A percentile compares a stretch with the other conserved stretches of the same genome.
Conservation (phyloP, 1,140 invertebrate species). For the Polyergus mexicanus region DNA sequence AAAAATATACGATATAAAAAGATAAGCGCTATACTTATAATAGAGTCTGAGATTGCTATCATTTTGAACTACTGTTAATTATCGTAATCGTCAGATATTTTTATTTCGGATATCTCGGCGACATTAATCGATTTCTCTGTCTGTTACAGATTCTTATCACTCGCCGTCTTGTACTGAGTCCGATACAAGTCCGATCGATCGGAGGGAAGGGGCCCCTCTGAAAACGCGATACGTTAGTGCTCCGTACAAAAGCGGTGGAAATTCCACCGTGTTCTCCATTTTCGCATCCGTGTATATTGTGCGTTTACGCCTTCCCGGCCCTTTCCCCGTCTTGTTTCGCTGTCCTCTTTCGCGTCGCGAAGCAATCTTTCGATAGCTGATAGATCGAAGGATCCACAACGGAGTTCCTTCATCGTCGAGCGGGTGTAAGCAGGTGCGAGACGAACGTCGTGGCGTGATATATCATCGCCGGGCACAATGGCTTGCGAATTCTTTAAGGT, state of each 20-base stretch:
- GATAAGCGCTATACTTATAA: neutral
- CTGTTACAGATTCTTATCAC: conserved; percentile 63
- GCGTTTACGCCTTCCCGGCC: neutral
- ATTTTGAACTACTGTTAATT: neutral
- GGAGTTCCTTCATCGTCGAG: conserved; percentile 38
- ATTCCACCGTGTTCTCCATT: conserved; percentile 45
- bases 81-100: neutral
- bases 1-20: neutral
- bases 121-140: conserved; percentile 26
- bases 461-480: conserved; percentile 79
- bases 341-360: neutral
- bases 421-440: conserved; percentile 49
- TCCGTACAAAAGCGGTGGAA: conserved; percentile 44
- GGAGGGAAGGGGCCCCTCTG: neutral
- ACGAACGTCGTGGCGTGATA: conserved; percentile 74
- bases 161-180: conserved; percentile 39
- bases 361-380: conserved; percentile 43
- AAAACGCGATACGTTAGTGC: conserved; percentile 43
- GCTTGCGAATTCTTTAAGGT: conserved; percentile 79
- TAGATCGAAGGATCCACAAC: conserved; percentile 32
- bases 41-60: no score
- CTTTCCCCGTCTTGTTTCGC: neutral
- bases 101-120: neutral
- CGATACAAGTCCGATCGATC: conserved; percentile 28
- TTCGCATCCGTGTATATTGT: conserved; percentile 1